Evolutionary conservation across 2,888 invertebrate species (phyloP), one percentile per base, ranked within the genome.

Genomic region (Melanostoma scalare): DNA sequence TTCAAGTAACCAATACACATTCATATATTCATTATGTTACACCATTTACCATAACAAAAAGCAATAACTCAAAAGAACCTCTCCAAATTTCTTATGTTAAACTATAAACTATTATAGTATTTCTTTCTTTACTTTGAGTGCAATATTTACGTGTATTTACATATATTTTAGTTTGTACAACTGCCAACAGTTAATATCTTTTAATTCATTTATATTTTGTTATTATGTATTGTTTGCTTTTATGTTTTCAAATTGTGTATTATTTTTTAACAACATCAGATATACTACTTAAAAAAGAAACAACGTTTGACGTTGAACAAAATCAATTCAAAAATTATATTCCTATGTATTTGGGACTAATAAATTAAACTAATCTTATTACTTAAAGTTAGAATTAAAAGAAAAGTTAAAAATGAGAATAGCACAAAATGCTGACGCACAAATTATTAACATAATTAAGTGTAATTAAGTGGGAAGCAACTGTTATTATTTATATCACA

Each of bases 381-480:
- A 31, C n/a, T 9, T 8, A 33, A 20, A 61, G 3, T 52, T 35
- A 36, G 36, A 9, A 30, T 8, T 48, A 38, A 61, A 53, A 8
- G 53, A 36, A 30, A 33, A 31, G 38, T 61, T 48, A 40, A 50
- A 48, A 61, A 50, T 52, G 60, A 65, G 38, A 38, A 68, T 20
- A 55, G 72, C 75, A 80, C 75, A 80, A 80, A 55, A 75, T 71
- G 69, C 71, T 71, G 42, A n/a, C 80, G 80, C 80, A 75, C 80
- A 80, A 80, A 80, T 20, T 20, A 20, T 20, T 20, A 20, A 60
- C 55, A 50, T 31, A 31, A 1, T n/a, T 4, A 31, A 33, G 44
- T 58, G 42, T 38, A n/a, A 9, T 38, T 3, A 30, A 40, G 60
- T 76, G 60, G 44, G 20, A 20, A 20, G 20, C 20, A 20, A 20